Conservation (phyloP, 2,797 vertebrate genomes). For the Crossoptilon crossoptilon region DNA sequence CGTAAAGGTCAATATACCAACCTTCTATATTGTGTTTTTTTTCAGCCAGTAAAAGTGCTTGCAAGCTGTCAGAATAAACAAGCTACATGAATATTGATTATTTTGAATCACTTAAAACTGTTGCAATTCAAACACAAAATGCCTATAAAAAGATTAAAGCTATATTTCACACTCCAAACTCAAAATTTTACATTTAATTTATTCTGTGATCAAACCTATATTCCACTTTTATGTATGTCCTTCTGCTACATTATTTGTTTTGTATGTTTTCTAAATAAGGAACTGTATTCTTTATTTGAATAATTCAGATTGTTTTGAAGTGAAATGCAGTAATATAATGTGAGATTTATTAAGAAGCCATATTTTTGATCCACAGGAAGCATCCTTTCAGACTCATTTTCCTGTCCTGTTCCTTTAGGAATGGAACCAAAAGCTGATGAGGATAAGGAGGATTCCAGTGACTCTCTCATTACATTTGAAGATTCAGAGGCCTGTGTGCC, state of each 20-base stretch:
- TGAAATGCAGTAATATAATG: background rate
- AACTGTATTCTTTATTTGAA: background rate
- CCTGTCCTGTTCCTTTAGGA: background rate
- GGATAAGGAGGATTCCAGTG: constrained; percentile 5
- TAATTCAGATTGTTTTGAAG: constrained; percentile 4
- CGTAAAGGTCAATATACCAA: background rate
- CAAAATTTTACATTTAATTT: constrained; percentile 9
- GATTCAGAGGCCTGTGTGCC: background rate
- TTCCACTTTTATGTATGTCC: background rate
- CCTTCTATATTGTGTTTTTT: background rate
- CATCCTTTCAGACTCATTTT: constrained; percentile 29
- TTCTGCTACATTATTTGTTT: background rate
- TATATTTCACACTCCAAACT: background rate
- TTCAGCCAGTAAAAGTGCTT: background rate
- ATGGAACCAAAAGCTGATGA: constrained; percentile 48
- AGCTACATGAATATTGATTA: background rate
- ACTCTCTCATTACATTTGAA: background rate
- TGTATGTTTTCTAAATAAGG: background rate
- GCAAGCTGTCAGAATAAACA: background rate
- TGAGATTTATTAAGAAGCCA: constrained; percentile 30
- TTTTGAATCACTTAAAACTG: background rate
- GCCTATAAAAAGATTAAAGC: background rate
- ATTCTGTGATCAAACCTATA: background rate
- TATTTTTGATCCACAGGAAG: constrained; percentile 66
- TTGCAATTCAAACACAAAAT: constrained; percentile 18